Conservation (phyloP, 92 coral and sea anemone genomes). For the Palythoa caribaeorum region DNA sequence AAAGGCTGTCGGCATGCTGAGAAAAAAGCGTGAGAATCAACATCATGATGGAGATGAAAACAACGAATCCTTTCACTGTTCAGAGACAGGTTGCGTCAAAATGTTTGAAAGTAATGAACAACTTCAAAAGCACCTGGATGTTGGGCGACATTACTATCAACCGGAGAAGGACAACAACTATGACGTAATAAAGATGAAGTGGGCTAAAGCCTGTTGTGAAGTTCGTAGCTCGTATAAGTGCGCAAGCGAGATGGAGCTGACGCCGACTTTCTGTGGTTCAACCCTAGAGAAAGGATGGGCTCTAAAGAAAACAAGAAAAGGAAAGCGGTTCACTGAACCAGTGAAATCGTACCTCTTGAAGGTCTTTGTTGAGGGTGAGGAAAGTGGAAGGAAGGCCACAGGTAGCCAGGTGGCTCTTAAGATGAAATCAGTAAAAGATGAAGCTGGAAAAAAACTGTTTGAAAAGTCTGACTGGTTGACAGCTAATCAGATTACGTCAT, state of each 20-base stretch:
- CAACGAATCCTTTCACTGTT: constrained; percentile 21
- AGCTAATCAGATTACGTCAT: constrained; percentile 42
- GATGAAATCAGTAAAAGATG: constrained; percentile 35
- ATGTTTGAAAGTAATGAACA: constrained; percentile 36
- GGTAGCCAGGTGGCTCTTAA: constrained; percentile 38
- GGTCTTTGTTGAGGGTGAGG: constrained; percentile 53
- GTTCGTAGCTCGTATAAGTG: constrained; percentile 27
- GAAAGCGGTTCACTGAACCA: constrained; percentile 46
- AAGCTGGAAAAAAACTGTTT: constrained; percentile 32
- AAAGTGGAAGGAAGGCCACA: constrained; percentile 57
- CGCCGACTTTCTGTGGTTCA: constrained; percentile 16
- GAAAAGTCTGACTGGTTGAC: constrained; percentile 54
- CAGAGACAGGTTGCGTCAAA: constrained; percentile 47
- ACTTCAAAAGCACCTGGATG: constrained; percentile 46
- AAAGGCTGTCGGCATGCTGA: constrained; percentile 34
- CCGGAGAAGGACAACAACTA: constrained; percentile 26
- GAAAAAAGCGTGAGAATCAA: constrained; percentile 30
- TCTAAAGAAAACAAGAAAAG: constrained; percentile 40
- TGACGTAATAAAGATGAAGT: constrained; percentile 38
- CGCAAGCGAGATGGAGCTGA: constrained; percentile 14
- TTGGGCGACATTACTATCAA: constrained; percentile 42
- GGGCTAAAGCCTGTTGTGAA: constrained; percentile 17
- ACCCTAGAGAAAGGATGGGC: constrained; percentile 52
- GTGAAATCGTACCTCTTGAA: constrained; percentile 49
- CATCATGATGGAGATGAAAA: constrained; percentile 15